phyloP scores from a whole-genome alignment of 2,113 vertebrate species.

The Scomber colias region DNA sequence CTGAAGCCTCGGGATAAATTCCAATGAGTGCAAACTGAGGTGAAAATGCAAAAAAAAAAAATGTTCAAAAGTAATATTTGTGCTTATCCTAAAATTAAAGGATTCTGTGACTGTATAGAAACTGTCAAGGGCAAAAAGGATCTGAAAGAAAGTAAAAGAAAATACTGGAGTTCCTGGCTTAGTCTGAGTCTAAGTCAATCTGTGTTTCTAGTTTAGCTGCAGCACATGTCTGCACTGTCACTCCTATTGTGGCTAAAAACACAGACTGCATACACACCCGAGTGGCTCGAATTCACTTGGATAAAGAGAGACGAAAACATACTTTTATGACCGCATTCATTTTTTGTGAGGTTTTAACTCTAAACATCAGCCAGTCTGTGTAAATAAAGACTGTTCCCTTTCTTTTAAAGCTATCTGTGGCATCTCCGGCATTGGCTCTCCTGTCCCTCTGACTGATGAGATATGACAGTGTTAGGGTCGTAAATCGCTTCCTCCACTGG shows the following conservation, averaged over 20 bases:
- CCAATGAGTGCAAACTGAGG: no score
- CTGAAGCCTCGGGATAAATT: no score
- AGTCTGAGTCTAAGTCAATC: neutral
- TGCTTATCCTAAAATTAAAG: no score
- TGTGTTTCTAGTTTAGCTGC: neutral
- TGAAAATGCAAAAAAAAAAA: no score
- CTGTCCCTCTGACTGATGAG: conserved; percentile 24
- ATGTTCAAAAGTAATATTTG: no score
- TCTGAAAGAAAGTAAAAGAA: neutral
- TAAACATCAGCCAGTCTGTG: neutral
- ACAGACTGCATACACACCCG: neutral
- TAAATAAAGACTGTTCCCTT: neutral
- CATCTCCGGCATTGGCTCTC: conserved; percentile 44
- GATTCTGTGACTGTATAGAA: neutral
- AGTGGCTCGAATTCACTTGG: neutral
- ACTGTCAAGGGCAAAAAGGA: neutral
- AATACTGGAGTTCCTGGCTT: neutral
- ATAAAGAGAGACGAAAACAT: neutral
- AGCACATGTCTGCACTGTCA: neutral
- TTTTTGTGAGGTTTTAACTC: neutral
- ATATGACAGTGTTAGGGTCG: conserved; percentile 31
- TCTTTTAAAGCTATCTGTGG: conserved; percentile 30
- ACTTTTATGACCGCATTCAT: neutral
- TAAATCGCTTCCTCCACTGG: conserved; percentile 51
- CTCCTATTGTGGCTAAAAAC: neutral